These are phyloP conservation scores for Numenius arquata DNA, from an alignment of 2,113 vertebrate species.

Conservation along the genomic window DNA sequence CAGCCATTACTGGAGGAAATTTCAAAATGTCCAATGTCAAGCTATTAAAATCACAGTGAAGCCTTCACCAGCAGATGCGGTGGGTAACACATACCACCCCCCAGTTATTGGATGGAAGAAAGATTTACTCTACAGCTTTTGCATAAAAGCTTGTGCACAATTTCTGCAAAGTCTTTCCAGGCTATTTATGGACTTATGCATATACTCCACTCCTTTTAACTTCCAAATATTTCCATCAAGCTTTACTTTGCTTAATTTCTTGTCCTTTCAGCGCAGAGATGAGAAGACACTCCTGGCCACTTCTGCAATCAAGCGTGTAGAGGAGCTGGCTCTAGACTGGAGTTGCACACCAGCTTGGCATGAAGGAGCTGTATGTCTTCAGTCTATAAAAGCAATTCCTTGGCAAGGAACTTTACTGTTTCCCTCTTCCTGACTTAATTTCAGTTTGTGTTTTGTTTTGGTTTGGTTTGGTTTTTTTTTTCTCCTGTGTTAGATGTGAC, in stretches of 20 bases:
- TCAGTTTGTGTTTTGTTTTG: not conserved
- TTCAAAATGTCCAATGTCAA: not conserved
- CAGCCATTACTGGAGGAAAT: not conserved
- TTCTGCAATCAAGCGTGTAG: not conserved
- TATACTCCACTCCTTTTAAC: accelerated
- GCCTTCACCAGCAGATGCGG: not conserved
- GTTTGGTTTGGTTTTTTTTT: not conserved
- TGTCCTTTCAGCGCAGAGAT: not conserved
- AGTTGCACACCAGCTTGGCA: not conserved
- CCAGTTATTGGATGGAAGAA: not conserved
- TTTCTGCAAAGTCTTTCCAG: not conserved
- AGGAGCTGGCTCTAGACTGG: not conserved
- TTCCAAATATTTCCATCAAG: not conserved
- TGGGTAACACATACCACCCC: not conserved
- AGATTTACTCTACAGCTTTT: not conserved
- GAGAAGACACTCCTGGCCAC: not conserved
- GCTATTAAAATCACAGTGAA: not conserved
- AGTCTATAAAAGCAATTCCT: not conserved
- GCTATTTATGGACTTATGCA: accelerated
- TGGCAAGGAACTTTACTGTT: not conserved
- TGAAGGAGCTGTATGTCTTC: not conserved
- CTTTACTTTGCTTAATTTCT: not conserved
- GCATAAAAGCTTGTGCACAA: not conserved
- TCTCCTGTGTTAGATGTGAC: not conserved
- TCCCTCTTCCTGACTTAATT: not conserved